Base-by-base conservation (phyloP, 2,113 vertebrate species). In the Dermatemys mawii region DNA sequence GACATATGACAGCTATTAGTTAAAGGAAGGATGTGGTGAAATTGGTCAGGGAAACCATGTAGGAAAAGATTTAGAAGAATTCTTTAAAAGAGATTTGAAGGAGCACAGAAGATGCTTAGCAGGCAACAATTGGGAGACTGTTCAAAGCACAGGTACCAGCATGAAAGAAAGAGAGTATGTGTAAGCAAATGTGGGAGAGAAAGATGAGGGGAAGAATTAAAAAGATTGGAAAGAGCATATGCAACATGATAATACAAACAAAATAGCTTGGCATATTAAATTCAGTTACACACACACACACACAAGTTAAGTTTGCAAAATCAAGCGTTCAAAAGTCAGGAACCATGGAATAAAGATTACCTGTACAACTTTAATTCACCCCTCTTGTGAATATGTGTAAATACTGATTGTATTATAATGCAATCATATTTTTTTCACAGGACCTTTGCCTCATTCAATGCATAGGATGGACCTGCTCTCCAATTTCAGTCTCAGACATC, bases 91-190 rank as follows among this genome's bases (percentile, higher is more conserved):
- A 87, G 7, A 67, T 75, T 21, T 75, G 73, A 88, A 87, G 7
- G 60, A 17, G 83, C 41, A 90, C 81, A 32, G 21, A 84, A 70
- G 38, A 51, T 0, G 0, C 4, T 6, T 17, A 4, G 21, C 90
- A 89, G 4, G 11, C 81, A 24, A 76, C 17, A 35, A 13, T 11
- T 70, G 9, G n/a, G 9, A 70, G 35, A 38, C 5, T 19, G 17
- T 79, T 44, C 2, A 76, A 16, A 51, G 9, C 19, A 14, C 10
- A 67, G 49, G 4, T 10, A 5, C 10, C 5, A 3, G 50, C 1
- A 32, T 79, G 51, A 94, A 94, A 51, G 51, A 94, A 94, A 51
- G 17, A 50, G 11, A 89, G 26, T 38, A 70, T 7, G 8, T 79
- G 38, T 89, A 91, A 92, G 87, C 21, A 2, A 54, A 1, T 35